Base-by-base conservation (phyloP, 1,140 invertebrate species). In the Macrocentrus cingulum region DNA sequence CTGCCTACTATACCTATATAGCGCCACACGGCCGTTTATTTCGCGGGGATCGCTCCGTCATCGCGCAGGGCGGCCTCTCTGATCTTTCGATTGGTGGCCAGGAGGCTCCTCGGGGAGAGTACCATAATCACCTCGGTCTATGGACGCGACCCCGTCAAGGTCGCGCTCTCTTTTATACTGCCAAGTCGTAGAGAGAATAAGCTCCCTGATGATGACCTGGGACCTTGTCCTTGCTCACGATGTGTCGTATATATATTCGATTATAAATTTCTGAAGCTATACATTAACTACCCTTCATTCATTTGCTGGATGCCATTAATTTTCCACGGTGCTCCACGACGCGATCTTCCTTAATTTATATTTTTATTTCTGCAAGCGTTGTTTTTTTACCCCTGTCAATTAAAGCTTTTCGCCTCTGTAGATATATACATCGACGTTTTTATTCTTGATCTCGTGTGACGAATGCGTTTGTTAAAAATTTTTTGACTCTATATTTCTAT, bases 1-100 rank as follows among this genome's bases (percentile, higher is more conserved):
- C n/a, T 58, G 39, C 37, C 23, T 25, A 18, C 32, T 15, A 39
- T 41, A 51, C 51, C 50, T 44, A 46, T 51, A 51, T 58, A 58
- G 22, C 48, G 22, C 13, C 18, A 61, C 6, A 63, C 59, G 62
- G 63, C 60, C 69, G 68, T 69, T 72, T 72, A 72, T 70, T 68
- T 70, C 59, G 70, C 65, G 61, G 51, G 64, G 65, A 71, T 65
- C 66, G 69, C 71, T 67, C 71, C 66, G 71, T 71, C 71, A 73
- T 71, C 66, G 66, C 66, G 56, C 52, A 52, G 63, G 60, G 64
- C 71, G 67, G 71, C 68, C 62, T 59, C 59, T 69, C 65, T 71
- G 69, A 71, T 69, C 60, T 70, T 57, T 64, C 54, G 59, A 53
- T 36, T 22, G 37, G 36, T 52, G 50, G 19, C 37, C 18, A 37